phyloP scores from a whole-genome alignment of 2,113 vertebrate genomes.

The Brienomyrus brachyistius region DNA sequence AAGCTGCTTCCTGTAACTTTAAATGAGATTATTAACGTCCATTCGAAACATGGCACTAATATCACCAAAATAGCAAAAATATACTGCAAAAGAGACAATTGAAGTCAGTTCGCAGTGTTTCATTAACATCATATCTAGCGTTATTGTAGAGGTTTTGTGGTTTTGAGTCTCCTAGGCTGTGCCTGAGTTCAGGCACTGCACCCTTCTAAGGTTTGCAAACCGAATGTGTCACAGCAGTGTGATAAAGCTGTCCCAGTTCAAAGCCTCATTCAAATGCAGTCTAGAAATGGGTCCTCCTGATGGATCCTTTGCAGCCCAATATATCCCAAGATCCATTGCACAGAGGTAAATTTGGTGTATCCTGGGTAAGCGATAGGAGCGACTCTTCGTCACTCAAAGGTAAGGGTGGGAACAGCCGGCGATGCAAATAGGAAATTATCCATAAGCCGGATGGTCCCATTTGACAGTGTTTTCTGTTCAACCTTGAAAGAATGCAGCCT shows the following conservation, averaged over 20 bases:
- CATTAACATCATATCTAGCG: background rate
- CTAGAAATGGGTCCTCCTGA: background rate
- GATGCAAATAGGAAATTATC: background rate
- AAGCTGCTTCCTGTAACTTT: background rate
- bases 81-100: background rate
- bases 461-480: background rate
- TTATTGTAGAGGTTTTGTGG: background rate
- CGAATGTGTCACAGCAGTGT: background rate
- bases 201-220: background rate
- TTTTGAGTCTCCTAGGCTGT: background rate
- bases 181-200: background rate
- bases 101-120: background rate
- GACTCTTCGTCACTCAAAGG: too few species aligned
- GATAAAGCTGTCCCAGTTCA: too few species aligned
- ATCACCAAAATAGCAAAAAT: background rate
- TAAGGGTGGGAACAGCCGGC: background rate
- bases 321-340: background rate
- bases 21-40: background rate
- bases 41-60: background rate
- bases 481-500: background rate
- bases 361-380: background rate
- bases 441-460: background rate
- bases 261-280: background rate
- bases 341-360: background rate
- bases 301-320: background rate